Evolutionary conservation across 2,888 invertebrate genomes (phyloP).

Genomic region (Aphrophora alni): DNA sequence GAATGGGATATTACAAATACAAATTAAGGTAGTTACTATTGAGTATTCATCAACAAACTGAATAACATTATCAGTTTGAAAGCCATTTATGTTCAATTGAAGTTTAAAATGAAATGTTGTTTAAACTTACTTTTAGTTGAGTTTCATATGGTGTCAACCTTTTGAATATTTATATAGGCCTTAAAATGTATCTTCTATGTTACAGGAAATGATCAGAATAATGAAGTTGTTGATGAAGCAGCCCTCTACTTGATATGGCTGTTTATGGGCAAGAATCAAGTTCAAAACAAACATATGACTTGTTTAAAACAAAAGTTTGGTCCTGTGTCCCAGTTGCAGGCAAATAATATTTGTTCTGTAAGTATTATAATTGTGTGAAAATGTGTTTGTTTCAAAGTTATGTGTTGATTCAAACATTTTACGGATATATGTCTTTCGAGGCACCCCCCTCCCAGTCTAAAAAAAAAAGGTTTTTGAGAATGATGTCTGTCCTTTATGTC

Average conservation of each 20-base stretch:
- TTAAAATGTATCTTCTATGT: background rate
- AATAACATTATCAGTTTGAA: too few species aligned
- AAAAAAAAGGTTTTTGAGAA: too few species aligned
- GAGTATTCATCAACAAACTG: too few species aligned
- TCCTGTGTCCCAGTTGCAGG: constrained; percentile 61
- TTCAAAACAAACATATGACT: constrained; percentile 65
- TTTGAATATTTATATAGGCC: too few species aligned
- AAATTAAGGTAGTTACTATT: background rate
- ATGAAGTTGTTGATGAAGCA: constrained; percentile 68
- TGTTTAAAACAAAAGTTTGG: constrained; percentile 68
- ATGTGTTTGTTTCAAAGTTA: background rate
- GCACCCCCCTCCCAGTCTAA: too few species aligned
- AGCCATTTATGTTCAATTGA: too few species aligned
- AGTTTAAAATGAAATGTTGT: too few species aligned
- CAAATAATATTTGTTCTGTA: constrained; percentile 66
- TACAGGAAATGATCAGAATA: constrained; percentile 60
- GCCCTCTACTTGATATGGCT: constrained; percentile 66
- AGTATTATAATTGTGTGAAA: constrained; percentile 25
- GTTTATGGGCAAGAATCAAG: constrained; percentile 66
- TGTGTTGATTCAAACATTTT: too few species aligned
- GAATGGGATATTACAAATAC: background rate
- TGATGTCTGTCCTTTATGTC: background rate
- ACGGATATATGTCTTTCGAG: too few species aligned
- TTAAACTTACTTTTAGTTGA: too few species aligned
- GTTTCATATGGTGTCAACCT: too few species aligned